Evolutionary conservation across 2,113 vertebrate genomes (phyloP).

Genomic region (Charadrius vociferus): DNA sequence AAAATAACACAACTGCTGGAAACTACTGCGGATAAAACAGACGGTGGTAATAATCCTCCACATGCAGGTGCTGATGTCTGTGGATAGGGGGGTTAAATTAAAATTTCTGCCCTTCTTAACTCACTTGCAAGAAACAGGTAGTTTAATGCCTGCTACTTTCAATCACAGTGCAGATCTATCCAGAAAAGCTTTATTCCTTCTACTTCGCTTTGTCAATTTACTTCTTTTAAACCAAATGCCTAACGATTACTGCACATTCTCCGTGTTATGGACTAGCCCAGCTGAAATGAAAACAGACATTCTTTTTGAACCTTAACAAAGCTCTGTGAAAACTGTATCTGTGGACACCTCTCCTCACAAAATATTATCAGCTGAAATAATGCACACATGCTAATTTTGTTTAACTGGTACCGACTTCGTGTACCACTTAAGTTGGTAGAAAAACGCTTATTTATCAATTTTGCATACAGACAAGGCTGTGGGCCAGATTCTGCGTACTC

Average conservation of each 20-base stretch:
- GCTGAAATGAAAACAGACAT: too few species aligned
- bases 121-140: not conserved
- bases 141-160: not conserved
- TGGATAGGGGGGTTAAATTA: not conserved
- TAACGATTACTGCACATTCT: not conserved
- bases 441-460: not conserved
- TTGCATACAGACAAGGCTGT: not conserved
- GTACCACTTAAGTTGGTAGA: not conserved
- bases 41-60: not conserved
- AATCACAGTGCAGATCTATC: not conserved
- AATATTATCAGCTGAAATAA: not conserved
- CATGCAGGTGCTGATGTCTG: not conserved
- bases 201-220: not conserved
- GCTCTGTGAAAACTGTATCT: not conserved
- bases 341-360: not conserved
- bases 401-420: not conserved
- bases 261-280: too few species aligned
- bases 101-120: not conserved
- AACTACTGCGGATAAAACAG: not conserved
- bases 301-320: too few species aligned
- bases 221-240: not conserved
- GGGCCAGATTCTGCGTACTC: not conserved
- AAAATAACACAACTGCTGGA: not conserved
- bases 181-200: not conserved
- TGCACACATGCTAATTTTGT: fast-evolving